Evolutionary conservation across 2,797 vertebrate genomes (phyloP).

Genomic region (Gymnocypris eckloni): DNA sequence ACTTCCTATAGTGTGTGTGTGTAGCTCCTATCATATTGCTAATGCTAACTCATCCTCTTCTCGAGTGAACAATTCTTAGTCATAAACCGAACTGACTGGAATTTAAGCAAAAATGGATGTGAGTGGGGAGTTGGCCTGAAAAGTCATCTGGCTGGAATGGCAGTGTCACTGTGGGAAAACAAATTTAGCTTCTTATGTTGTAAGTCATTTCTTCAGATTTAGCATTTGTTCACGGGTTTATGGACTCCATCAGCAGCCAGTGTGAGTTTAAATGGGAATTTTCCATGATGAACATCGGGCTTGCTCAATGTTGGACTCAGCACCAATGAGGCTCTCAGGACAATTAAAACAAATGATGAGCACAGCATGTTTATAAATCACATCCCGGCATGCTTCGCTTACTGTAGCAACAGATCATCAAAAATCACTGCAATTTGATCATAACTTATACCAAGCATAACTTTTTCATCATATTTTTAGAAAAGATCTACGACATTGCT

Average conservation of each 20-base stretch:
- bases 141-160: constrained; percentile 36
- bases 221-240: neutral
- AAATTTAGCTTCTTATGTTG: neutral
- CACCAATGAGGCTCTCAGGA: constrained; percentile 64
- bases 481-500: neutral
- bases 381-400: constrained; percentile 32
- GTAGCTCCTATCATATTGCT: neutral
- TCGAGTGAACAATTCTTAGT: constrained; percentile 46
- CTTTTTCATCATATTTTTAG: neutral
- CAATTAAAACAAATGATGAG: constrained; percentile 63
- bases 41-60: constrained; percentile 8
- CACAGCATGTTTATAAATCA: constrained; percentile 50
- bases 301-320: constrained; percentile 58
- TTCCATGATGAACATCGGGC: constrained; percentile 52
- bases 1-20: neutral
- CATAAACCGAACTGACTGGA: constrained; percentile 22
- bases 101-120: constrained; percentile 28
- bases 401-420: constrained; percentile 8
- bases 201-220: neutral
- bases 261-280: constrained; percentile 6
- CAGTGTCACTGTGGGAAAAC: neutral
- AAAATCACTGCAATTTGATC: neutral
- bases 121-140: neutral
- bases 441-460: neutral
- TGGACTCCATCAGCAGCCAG: neutral